Base-by-base conservation (phyloP, 2,113 vertebrate species). In the Eleginops maclovinus region DNA sequence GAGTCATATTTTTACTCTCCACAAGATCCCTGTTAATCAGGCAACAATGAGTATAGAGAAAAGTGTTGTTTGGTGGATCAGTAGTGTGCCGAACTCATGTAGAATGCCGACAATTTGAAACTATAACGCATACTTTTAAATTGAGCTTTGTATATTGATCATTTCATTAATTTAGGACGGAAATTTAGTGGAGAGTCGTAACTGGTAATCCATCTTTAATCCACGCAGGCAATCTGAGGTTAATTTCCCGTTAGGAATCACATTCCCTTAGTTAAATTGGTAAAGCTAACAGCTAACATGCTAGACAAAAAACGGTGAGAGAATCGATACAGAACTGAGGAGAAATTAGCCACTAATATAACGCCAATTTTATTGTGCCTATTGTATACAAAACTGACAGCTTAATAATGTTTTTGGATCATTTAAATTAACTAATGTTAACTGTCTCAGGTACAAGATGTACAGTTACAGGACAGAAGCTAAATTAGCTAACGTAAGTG, bases 241-340 rank as follows among this genome's bases (percentile, higher is more conserved):
- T 15, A 8, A 36, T 7, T 36, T 36, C 31, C 31, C 31, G 31
- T 36, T 36, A 36, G 31, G 7, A 36, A 36, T 36, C 31, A 8
- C 31, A 36, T 36, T 36, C 56, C 19, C 28, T 41, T 41, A 12
- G 17, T 36, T 75, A 58, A 62, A 63, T 41, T 4, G 0, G 3
- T 76, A 44, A 69, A 53, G 31, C 31, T 46, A 53, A 40, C 31
- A 69, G 82, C 75, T 53, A 72, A 72, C 75, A 22, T 24, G 62
- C 53, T 70, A 59, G 40, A 24, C 2, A 9, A 17, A 1, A 59
- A 19, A 14, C 14, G 14, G 0, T n/a, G 2, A 17, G 4, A 26
- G 0, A n/a, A 17, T 6, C 0, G 4, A 36, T 2, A 0, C 44
- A n/a, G 17, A 15, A 1, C 47, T 7, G 41, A 1, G 3, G 4